Evolutionary conservation across 2,888 invertebrate species (phyloP), one percentile per base, ranked within the genome.

Genomic region (Meghimatium bilineatum): DNA sequence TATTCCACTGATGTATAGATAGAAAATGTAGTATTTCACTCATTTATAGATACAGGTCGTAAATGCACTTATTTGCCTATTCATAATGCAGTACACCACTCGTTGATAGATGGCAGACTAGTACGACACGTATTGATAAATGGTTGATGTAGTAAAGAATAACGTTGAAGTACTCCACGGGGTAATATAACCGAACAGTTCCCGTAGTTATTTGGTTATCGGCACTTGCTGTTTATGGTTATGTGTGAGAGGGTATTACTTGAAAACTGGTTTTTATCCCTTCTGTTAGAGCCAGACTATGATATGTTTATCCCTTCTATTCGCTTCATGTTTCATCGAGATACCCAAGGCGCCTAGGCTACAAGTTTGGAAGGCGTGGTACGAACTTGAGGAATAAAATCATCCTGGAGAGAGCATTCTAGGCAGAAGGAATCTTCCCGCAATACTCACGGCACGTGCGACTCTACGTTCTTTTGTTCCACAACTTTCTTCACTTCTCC

Each of bases 401-500:
- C 32, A 32, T 10, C 66, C 66, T 32, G 14, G 66, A 32, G 23
- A 10, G 32, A 66, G 66, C 32, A 14, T 66, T 8, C 5, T 29
- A 29, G 32, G 66, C 17, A 5, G 23, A 32, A 66, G 66, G 17
- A 66, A 66, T 32, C 32, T 66, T 10, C 66, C 66, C 1, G 66
- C 32, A 17, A 10, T 32, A 66, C 32, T 66, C 66, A 17, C 66
- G 32, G 66, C 66, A 66, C 66, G 66, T 66, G 66, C 66, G 32
- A 14, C 17, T 66, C 66, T 2, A 2, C 66, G 10, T 32, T 32
- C 66, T 66, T 32, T 32, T 66, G 66, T 66, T 80, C 26, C 60
- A 38, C 60, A 23, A 34, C 44, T 63, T 81, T 63, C 72, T 81
- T 49, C 60, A 34, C 74, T 63, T 74, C 44, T 44, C 74, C 38